These are phyloP conservation scores for Daboia siamensis DNA, from an alignment of 2,113 vertebrate species.

Conservation along the genomic window DNA sequence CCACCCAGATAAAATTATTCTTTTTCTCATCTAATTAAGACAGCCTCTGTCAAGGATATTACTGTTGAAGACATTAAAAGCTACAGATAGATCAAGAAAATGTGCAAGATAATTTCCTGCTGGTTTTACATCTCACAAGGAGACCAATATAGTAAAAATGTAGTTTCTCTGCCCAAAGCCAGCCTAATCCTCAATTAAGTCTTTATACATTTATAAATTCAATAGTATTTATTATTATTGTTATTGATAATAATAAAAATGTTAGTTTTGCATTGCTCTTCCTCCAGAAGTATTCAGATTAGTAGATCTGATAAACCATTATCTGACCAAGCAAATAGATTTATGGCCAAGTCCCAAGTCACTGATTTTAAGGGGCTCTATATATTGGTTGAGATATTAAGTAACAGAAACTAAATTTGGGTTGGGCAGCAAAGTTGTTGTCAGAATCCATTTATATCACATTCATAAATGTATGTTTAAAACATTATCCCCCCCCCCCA, in stretches of 20 bases:
- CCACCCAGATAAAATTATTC: not conserved
- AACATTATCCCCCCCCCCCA: no score
- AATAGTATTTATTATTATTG: not conserved
- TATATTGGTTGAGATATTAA: not conserved
- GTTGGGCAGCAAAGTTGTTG: not conserved
- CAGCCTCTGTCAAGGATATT: not conserved
- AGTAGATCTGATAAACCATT: not conserved
- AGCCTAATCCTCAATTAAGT: not conserved
- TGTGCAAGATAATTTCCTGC: not conserved
- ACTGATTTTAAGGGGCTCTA: not conserved
- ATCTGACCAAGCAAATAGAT: not conserved
- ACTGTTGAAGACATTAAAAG: not conserved
- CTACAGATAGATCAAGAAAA: not conserved
- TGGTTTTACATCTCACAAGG: not conserved
- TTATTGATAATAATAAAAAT: not conserved
- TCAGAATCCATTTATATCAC: no score
- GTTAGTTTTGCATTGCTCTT: not conserved
- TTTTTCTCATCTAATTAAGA: not conserved
- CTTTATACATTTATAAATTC: not conserved
- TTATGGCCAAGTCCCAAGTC: not conserved
- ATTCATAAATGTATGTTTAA: no score
- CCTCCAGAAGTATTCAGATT: not conserved
- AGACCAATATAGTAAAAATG: not conserved
- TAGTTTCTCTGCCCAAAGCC: not conserved
- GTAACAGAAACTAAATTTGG: not conserved